phyloP scores from a whole-genome alignment of 2,888 invertebrate genomes.

The Meteorus cinctellus region DNA sequence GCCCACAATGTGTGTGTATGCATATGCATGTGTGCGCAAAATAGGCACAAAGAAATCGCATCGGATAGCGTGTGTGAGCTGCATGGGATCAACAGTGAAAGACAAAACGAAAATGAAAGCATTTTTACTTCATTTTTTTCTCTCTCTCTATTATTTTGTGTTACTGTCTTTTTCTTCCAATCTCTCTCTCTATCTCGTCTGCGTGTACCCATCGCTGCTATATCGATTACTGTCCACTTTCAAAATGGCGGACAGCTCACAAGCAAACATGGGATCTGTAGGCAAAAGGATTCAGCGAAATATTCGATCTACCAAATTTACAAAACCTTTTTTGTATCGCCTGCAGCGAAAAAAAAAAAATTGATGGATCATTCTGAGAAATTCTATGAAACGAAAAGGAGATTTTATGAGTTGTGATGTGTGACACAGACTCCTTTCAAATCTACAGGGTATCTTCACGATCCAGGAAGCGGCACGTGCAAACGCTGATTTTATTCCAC shows the following conservation, averaged over 20 bases:
- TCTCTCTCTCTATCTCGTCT: conserved; percentile 32
- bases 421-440: not conserved
- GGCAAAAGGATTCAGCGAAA: not conserved
- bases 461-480: conserved; percentile 37
- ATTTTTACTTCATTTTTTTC: conserved; percentile 46
- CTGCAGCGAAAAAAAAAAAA: not conserved
- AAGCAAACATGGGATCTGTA: no score
- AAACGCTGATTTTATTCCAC: conserved; percentile 32
- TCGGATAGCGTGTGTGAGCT: conserved; percentile 12
- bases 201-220: conserved; percentile 60
- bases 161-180: conserved; percentile 21
- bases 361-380: not conserved
- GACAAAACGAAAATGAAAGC: conserved; percentile 2
- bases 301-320: not conserved
- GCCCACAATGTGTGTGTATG: conserved; percentile 46
- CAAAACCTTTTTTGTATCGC: not conserved
- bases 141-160: not conserved
- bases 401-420: no score
- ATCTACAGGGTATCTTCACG: not conserved
- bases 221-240: conserved; percentile 69
- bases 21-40: conserved; percentile 54
- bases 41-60: conserved; percentile 57
- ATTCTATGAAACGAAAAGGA: not conserved
- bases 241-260: conserved; percentile 67
- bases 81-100: conserved; percentile 12